Evolutionary conservation across 2,888 invertebrate genomes (phyloP), one percentile per base, ranked within the genome.

Genomic region (Doris montereyensis): DNA sequence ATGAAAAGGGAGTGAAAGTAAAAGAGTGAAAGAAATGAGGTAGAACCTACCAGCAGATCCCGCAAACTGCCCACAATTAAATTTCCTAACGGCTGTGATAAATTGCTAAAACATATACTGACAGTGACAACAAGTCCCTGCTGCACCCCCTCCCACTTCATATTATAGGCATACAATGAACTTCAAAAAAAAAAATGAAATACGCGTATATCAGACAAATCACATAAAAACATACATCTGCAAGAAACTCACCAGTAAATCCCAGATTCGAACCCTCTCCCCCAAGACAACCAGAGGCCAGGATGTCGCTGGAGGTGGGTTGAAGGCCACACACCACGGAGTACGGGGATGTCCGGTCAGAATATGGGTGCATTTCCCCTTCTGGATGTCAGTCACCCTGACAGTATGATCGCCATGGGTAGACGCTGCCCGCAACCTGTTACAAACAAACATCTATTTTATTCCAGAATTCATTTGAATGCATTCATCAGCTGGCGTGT

Each of bases 191-290:
- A 17, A 65, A 13, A 13, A 65, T 13, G 17, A 24, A 21, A 10
- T 65, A 65, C 24, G 24, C n/a, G 24, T 26, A 30, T 32, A 28
- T 32, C 13, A 30, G 13, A 28, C 10, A 28, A 10, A 17, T 8
- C 28, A 70, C 28, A 70, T 0, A 30, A 10, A 26, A 1, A 17
- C 1, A 21, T 8, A 1, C 1, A 13, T 62, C 10, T 62, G 5
- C 62, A 13, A 5, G n/a, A 28, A n/a, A 60, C 93, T 92, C 91
- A 95, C 95, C 90, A 93, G 93, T 17, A 95, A 91, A 92, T 97
- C 96, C 97, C 97, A 97, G 67, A 97, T 96, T 84, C 96, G 93
- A 74, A 97, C 96, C n/a, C 93, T 96, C 95, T 8, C 97, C 97
- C 5, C 95, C 96, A 0, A 97, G 93, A 90, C 97, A 97, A 0